A percentile compares a stretch with the other conserved stretches of the same genome.
These are phyloP conservation scores for Dione vanillae DNA, from an alignment of 2,888 invertebrate species.

Conservation along the genomic window DNA sequence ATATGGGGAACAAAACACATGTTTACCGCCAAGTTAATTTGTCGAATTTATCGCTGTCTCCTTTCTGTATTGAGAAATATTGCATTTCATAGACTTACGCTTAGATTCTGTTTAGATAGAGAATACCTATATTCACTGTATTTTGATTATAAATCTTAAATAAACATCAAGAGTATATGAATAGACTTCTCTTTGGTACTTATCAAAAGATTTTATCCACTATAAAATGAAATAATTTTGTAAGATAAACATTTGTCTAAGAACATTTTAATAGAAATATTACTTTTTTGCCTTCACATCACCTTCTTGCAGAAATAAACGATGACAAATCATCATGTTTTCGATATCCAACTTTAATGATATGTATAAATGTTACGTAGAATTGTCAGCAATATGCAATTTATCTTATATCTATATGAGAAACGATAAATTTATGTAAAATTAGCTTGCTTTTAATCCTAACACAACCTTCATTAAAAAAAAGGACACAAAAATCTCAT, in stretches of 20 bases:
- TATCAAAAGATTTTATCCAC: neutral
- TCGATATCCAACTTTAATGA: no score
- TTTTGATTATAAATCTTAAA: constrained; percentile 18
- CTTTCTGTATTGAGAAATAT: constrained; percentile 78
- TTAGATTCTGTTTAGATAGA: constrained; percentile 43
- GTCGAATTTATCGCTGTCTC: constrained; percentile 82
- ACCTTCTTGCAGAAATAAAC: no score
- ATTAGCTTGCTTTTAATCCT: no score
- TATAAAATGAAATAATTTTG: neutral
- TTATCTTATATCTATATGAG: neutral
- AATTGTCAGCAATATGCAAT: neutral
- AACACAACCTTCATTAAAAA: neutral
- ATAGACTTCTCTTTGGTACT: constrained; percentile 12
- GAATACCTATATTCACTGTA: constrained; percentile 24
- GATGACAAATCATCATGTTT: no score
- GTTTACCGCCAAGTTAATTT: constrained; percentile 83
- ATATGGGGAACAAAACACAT: constrained; percentile 82
- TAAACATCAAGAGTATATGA: constrained; percentile 10
- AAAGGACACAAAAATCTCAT: neutral
- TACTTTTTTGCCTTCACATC: neutral
- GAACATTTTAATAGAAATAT: neutral
- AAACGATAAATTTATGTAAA: no score
- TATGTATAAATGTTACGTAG: no score
- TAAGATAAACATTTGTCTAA: neutral
- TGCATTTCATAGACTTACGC: constrained; percentile 59